Base-by-base conservation (phyloP, 1,140 invertebrate species). In the Aphelinus atriplicis region DNA sequence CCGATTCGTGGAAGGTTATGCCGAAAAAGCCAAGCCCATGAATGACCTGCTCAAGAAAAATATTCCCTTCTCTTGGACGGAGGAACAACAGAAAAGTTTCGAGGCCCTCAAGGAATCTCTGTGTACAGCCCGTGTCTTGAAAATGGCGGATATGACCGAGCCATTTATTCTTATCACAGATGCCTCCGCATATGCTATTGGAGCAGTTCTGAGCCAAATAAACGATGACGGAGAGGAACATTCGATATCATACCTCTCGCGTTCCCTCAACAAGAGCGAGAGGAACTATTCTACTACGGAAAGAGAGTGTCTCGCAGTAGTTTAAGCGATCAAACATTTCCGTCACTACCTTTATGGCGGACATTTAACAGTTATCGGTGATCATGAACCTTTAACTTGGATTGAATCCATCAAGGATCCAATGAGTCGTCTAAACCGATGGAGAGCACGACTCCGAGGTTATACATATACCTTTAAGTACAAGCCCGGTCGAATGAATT, bases 161-260 rank as follows among this genome's bases (percentile, higher is more conserved):
- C 74, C 77, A 7, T 82, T 84, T 10, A 51, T 78, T 3, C 10
- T 81, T 48, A 80, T 81, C 2, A 85, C 80, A 1, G 80, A 81
- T 66, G 78, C 80, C 1, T 64, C 46, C 45, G 47, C 73, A 53
- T 42, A 70, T 51, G 79, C 78, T 9, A 73, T 81, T 26, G 77
- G 79, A 7, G 73, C 72, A 2, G 71, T 80, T 2, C 65, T 83
- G 10, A 80, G 75, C 2, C 84, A 85, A 78, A 68, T 73, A n/a
- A 26, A 73, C 57, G 55, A 73, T n/a, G 56, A n/a, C 3, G 43
- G 5, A 3, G 60, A 62, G 60, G 26, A 26, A 26, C 26, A 26
- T 26, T 26, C 26, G 26, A 26, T 26, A 26, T 26, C 26, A 26
- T 0, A 26, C 26, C 26, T 26, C 26, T 26, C 0, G 26, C 26